These are phyloP conservation scores for Brienomyrus longianalis DNA, from an alignment of 2,113 vertebrate species.

Conservation along the genomic window DNA sequence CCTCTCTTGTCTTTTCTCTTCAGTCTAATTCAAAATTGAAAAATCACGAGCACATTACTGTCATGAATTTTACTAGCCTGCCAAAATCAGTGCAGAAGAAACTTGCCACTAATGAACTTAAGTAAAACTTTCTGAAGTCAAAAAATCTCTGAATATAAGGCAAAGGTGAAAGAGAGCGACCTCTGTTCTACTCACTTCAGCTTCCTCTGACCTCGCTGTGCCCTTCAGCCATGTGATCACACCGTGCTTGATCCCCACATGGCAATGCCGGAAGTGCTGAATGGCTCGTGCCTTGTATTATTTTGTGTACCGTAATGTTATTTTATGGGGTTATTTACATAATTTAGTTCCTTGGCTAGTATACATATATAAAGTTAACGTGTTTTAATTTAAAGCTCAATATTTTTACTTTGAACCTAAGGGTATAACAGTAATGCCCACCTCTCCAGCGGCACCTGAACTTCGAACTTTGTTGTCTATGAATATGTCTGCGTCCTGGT, in stretches of 20 bases:
- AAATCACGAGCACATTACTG: neutral
- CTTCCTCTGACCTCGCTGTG: slow-evolving; percentile 13
- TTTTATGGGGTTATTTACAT: neutral
- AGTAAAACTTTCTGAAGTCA: neutral
- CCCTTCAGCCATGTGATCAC: slow-evolving; percentile 7
- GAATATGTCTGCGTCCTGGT: neutral
- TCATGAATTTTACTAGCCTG: neutral
- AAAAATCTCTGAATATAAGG: neutral
- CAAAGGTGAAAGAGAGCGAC: neutral
- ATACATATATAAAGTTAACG: neutral
- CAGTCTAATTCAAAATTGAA: neutral
- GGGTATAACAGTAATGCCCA: neutral
- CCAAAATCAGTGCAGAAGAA: neutral
- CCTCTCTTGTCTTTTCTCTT: neutral
- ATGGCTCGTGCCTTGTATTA: neutral
- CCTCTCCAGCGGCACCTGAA: neutral
- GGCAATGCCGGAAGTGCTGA: neutral
- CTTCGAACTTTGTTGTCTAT: neutral
- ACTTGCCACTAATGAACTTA: neutral
- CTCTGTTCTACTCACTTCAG: neutral
- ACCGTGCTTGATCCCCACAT: neutral
- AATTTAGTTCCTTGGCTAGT: neutral
- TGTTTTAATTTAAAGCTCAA: neutral
- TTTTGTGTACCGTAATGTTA: neutral
- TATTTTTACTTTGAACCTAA: neutral